Evolutionary conservation across 2,888 invertebrate species (phyloP), one percentile per base, ranked within the genome.

Genomic region (Pristionchus exspectatus): DNA sequence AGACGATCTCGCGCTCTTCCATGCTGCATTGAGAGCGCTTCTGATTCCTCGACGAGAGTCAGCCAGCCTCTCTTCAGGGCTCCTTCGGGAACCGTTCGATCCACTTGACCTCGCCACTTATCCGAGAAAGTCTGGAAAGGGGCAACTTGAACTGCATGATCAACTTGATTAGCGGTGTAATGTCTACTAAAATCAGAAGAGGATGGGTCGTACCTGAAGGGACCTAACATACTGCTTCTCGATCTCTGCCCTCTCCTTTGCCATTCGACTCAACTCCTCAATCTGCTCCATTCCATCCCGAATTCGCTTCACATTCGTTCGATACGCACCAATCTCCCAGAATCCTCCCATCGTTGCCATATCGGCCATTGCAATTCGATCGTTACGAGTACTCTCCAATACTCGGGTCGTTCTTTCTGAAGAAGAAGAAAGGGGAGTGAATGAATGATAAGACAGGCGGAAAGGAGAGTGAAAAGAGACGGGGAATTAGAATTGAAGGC

Each of bases 21-120:
- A 72, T 93, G 93, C 86, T 89, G 81, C 56, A 84, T 30, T 12
- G 90, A 54, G 72, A 91, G 85, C 24, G 89, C 10, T 95, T 95
- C 89, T 94, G 95, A 9, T 91, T 95, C 27, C 95, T 95, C 0
- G 95, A 95, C 63, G 95, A 95, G 30, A 86, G 95, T 18, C 93
- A 93, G 24, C 87, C 87, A 88, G 27, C 74, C 87, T 27, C 54
- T 24, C 30, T 69, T 63, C 16, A 87, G 38, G 1, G 87, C 87
- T 27, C 87, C 87, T 14, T 72, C 74, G 24, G 56, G 74, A 18
- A 88, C 87, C 1, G 74, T 74, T 54, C 87, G 50, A 10, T 88
- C 87, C 54, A 88, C 74, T 30, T 88, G 87, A 54, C 74, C 72
- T 3, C 87, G 87, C 87, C 87, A 88, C 18, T 33, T 72, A 3